Conservation (phyloP, 2,797 vertebrate species). For the Tadarida brasiliensis region DNA sequence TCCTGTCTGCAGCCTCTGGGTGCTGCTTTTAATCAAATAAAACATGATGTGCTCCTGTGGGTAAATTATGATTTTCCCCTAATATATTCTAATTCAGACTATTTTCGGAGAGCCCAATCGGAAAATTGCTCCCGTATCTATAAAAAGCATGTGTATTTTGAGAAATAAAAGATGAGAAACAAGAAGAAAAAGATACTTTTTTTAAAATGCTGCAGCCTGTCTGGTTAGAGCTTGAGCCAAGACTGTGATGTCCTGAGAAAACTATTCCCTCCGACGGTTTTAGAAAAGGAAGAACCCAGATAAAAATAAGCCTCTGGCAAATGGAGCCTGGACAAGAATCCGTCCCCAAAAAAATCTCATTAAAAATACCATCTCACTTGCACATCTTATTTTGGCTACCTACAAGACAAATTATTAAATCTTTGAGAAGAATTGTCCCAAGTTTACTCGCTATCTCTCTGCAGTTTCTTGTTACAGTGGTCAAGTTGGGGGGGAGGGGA, state of each 20-base stretch:
- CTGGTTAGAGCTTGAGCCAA: conserved; percentile 64
- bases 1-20: not conserved
- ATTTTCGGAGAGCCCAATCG: conserved; percentile 72
- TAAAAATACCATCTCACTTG: conserved; percentile 43
- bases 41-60: conserved; percentile 51
- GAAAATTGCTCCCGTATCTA: conserved; percentile 75
- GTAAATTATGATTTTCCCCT: conserved; percentile 65
- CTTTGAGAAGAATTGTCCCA: conserved; percentile 65
- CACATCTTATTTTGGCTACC: conserved; percentile 63
- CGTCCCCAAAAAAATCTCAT: conserved; percentile 63
- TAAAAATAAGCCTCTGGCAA: conserved; percentile 79
- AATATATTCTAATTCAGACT: conserved; percentile 74
- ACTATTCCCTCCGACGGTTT: conserved; percentile 72
- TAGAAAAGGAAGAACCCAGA: conserved; percentile 80
- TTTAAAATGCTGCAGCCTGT: conserved; percentile 64
- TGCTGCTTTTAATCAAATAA: conserved; percentile 62
- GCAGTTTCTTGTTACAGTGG: conserved; percentile 40
- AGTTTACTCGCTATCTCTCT: conserved; percentile 63
- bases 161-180: conserved; percentile 79
- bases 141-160: conserved; percentile 80
- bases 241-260: conserved; percentile 76
- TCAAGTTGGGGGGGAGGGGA: not conserved
- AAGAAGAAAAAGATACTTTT: conserved; percentile 71
- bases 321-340: conserved; percentile 76
- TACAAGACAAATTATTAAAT: conserved; percentile 79